These are phyloP conservation scores for Sebastes variabilis DNA, from an alignment of 2,797 vertebrate genomes.

Conservation along the genomic window DNA sequence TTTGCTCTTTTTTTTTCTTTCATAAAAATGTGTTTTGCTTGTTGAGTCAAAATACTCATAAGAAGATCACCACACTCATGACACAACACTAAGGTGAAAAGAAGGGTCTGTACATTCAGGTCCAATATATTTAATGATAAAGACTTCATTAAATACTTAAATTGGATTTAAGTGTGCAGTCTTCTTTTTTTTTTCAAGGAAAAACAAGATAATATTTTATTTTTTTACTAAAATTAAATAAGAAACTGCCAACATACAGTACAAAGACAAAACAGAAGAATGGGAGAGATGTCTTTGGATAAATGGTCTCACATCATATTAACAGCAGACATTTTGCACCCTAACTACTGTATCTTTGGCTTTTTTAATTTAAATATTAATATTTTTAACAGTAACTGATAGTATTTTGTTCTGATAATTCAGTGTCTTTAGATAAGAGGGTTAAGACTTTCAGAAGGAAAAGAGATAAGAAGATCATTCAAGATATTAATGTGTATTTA, in stretches of 20 bases:
- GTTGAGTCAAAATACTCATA: not conserved
- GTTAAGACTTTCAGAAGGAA: not conserved
- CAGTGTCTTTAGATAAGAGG: not conserved
- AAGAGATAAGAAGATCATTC: not conserved
- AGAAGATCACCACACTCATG: not conserved
- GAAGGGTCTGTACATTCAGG: not conserved
- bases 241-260: not conserved
- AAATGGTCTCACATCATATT: not conserved
- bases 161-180: not conserved
- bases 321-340: not conserved
- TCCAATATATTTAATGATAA: not conserved
- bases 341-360: not conserved
- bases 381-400: not conserved
- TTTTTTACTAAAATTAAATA: not conserved
- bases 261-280: not conserved
- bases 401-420: not conserved
- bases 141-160: not conserved
- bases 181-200: not conserved
- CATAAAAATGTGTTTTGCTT: slow-evolving; percentile 20
- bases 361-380: not conserved
- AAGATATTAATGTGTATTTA: not conserved
- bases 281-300: not conserved
- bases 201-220: not conserved
- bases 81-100: not conserved
- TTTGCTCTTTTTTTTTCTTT: slow-evolving; percentile 10